phyloP scores from a whole-genome alignment of 2,797 vertebrate genomes.

The Trachurus trachurus region DNA sequence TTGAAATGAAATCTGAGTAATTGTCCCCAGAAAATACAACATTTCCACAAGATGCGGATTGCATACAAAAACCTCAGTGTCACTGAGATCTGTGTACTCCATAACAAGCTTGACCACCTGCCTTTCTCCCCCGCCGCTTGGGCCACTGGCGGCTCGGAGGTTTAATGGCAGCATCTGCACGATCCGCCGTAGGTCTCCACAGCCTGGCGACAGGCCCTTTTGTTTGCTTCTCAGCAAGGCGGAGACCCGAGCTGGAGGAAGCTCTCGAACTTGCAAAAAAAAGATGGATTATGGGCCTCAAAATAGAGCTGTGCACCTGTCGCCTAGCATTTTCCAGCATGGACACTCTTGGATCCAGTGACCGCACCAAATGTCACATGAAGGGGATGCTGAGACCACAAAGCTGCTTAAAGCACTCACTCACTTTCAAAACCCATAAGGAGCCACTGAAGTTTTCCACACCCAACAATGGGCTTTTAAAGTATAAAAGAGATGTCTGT shows the following conservation, averaged over 20 bases:
- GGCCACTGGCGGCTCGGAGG: slow-evolving; percentile 21
- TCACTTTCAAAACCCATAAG: slow-evolving; percentile 6
- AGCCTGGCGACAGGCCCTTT: slow-evolving; percentile 49
- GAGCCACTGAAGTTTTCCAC: slow-evolving; percentile 6
- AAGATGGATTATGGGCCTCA: slow-evolving; percentile 63
- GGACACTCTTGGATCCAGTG: slow-evolving; percentile 41
- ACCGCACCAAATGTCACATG: slow-evolving; percentile 62
- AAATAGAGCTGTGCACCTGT: slow-evolving; percentile 73
- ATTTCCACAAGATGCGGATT: slow-evolving; percentile 34
- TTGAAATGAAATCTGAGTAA: slow-evolving; percentile 29
- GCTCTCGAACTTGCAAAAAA: slow-evolving; percentile 54
- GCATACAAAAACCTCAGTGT: slow-evolving; percentile 24
- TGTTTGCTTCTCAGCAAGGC: slow-evolving; percentile 61
- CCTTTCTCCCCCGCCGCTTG: slow-evolving; percentile 2
- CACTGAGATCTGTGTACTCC: slow-evolving; percentile 35
- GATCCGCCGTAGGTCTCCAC: slow-evolving; percentile 33
- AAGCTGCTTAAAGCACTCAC: slow-evolving; percentile 47
- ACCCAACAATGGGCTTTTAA: slow-evolving; percentile 3
- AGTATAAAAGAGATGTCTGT: not conserved
- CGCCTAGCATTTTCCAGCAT: slow-evolving; percentile 60
- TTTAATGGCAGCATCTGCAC: slow-evolving; percentile 54
- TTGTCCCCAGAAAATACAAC: slow-evolving; percentile 15
- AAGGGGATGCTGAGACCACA: slow-evolving; percentile 42
- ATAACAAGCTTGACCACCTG: slow-evolving; percentile 34
- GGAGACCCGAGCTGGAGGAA: slow-evolving; percentile 41